Percentiles rank a stretch among this genome's conserved stretches.
Conservation (phyloP, 2,113 vertebrate genomes). For the Eira barbara region DNA sequence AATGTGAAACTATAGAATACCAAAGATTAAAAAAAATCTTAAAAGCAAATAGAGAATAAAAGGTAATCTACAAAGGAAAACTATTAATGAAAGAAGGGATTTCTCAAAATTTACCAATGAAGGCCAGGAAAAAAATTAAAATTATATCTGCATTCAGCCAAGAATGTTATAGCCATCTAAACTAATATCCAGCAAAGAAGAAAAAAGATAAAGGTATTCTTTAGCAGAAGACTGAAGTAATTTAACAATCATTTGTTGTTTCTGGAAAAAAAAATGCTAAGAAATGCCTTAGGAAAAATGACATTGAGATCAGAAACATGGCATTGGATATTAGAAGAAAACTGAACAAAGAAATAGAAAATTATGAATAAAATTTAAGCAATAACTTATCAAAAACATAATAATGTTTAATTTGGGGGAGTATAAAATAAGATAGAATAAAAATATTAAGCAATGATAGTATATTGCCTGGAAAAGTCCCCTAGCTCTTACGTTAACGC, state of each 20-base stretch:
- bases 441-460: not conserved
- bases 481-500: not conserved
- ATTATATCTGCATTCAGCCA: not conserved
- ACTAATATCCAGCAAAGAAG: not conserved
- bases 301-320: not conserved
- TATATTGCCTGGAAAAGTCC: not conserved
- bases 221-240: not conserved
- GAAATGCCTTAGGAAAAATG: not conserved
- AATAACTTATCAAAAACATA: not conserved
- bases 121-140: not conserved
- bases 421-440: not conserved
- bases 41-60: not conserved
- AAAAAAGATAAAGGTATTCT: not conserved
- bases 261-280: not conserved
- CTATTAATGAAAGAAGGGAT: not conserved
- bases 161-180: not conserved
- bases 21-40: not conserved
- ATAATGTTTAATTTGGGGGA: not conserved
- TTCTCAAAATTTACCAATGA: not conserved
- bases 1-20: not conserved
- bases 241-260: not conserved
- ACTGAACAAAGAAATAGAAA: not conserved
- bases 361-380: not conserved
- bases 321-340: not conserved
- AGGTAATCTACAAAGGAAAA: not conserved